phyloP scores from a whole-genome alignment of 2,113 vertebrate species.

The Rhinoptilus africanus region DNA sequence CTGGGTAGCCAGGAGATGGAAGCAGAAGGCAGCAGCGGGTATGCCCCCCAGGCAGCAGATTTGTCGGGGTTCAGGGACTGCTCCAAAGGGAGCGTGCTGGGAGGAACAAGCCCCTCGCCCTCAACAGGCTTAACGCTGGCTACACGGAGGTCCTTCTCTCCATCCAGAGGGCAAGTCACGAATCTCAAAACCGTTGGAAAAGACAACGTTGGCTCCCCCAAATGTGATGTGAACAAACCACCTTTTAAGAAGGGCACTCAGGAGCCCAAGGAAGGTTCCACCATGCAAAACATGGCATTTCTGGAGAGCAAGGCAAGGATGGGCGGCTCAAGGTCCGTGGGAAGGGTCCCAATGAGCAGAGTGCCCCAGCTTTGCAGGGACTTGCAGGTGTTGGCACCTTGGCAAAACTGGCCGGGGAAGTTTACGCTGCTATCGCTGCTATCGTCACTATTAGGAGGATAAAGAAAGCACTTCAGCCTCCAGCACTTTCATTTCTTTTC shows the following conservation, averaged over 20 bases:
- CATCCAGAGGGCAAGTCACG: neutral
- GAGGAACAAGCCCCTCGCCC: neutral
- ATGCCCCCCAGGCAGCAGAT: neutral
- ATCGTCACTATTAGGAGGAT: neutral
- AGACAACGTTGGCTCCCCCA: rapidly evolving
- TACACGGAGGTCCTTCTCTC: neutral
- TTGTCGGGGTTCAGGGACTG: rapidly evolving
- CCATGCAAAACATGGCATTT: rapidly evolving
- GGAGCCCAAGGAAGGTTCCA: neutral
- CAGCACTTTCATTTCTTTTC: slow-evolving; percentile 30
- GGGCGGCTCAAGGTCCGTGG: neutral
- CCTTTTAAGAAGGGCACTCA: neutral
- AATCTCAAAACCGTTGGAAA: neutral
- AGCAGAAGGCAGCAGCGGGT: neutral
- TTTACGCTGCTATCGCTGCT: neutral
- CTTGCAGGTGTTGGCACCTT: neutral
- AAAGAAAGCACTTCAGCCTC: slow-evolving; percentile 31
- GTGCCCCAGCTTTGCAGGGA: neutral
- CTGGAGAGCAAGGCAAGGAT: neutral
- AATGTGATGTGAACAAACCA: neutral
- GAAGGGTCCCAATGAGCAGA: neutral
- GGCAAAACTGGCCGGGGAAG: slow-evolving; percentile 30
- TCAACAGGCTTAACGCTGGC: neutral
- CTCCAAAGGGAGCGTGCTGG: neutral
- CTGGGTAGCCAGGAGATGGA: neutral